phyloP scores from a whole-genome alignment of 2,888 invertebrate genomes.

The Exocentrus adspersus region DNA sequence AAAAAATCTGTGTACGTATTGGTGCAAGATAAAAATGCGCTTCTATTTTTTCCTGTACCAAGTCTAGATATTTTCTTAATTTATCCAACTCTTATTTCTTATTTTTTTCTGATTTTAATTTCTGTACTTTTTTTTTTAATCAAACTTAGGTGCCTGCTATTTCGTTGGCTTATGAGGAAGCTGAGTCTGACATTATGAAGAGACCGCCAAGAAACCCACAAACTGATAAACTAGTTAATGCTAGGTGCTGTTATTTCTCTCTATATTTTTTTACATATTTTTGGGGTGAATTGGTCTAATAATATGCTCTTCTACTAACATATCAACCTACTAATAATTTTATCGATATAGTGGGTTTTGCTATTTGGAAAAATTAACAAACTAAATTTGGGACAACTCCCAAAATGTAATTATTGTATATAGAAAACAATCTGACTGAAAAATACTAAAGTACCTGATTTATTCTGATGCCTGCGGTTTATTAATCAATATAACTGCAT shows the following conservation, averaged over 20 bases:
- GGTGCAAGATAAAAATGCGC: constrained; percentile 13
- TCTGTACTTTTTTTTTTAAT: constrained; percentile 47
- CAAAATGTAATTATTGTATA: constrained; percentile 22
- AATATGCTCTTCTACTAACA: constrained; percentile 34
- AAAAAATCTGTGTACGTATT: neutral
- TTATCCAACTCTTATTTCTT: constrained; percentile 32
- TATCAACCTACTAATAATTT: constrained; percentile 10
- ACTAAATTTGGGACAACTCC: constrained; percentile 29
- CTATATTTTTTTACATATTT: constrained; percentile 32
- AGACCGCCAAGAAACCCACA: constrained; percentile 87
- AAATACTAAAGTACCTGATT: constrained; percentile 18
- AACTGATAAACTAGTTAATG: constrained; percentile 92
- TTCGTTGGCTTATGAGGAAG: constrained; percentile 90
- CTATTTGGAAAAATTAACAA: constrained; percentile 29
- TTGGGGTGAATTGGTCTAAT: constrained; percentile 23
- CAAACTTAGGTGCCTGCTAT: constrained; percentile 83
- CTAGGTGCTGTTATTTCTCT: constrained; percentile 74
- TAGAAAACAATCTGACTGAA: constrained; percentile 7
- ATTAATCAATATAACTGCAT: constrained; percentile 33
- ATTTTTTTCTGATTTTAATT: constrained; percentile 40
- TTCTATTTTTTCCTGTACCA: constrained; percentile 1
- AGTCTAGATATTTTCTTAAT: constrained; percentile 3
- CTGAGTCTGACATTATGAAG: constrained; percentile 95
- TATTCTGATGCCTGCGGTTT: constrained; percentile 43
- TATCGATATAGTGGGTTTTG: constrained; percentile 29